These are phyloP conservation scores for Dioctria rufipes DNA, from an alignment of 2,888 invertebrate genomes.

Conservation along the genomic window DNA sequence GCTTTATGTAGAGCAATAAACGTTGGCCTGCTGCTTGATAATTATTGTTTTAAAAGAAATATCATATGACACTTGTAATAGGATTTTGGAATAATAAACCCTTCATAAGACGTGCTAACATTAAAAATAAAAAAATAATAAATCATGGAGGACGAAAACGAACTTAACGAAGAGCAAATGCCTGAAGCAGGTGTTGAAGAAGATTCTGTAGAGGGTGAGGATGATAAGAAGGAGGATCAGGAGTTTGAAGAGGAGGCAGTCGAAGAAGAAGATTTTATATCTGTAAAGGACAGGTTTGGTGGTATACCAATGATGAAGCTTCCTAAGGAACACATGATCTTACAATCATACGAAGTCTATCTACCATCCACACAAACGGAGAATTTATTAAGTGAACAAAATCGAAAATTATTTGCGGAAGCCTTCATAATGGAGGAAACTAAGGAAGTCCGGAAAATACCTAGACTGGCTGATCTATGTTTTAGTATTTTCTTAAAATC, in stretches of 20 bases:
- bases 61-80: too few relatives aligned
- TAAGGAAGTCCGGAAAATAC: not conserved
- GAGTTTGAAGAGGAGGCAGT: not conserved
- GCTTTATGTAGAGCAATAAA: too few relatives aligned
- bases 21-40: too few relatives aligned
- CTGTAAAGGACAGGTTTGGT: not conserved
- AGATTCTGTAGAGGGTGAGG: not conserved
- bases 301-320: not conserved
- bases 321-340: not conserved
- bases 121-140: too few relatives aligned
- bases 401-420: constrained; percentile 49
- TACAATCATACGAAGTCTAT: constrained; percentile 32
- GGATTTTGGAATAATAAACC: too few relatives aligned
- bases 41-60: too few relatives aligned
- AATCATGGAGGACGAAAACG: too few relatives aligned
- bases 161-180: too few relatives aligned
- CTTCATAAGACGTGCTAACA: too few relatives aligned
- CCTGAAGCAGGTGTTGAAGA: not conserved
- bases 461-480: not conserved
- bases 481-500: not conserved
- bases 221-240: not conserved
- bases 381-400: constrained; percentile 41
- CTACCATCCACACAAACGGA: constrained; percentile 46
- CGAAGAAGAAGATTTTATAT: not conserved
- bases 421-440: not conserved